Percentiles rank a stretch among this genome's conserved stretches.
Evolutionary conservation across 2,797 vertebrate species (phyloP).

Genomic region (Phoeniculus purpureus): DNA sequence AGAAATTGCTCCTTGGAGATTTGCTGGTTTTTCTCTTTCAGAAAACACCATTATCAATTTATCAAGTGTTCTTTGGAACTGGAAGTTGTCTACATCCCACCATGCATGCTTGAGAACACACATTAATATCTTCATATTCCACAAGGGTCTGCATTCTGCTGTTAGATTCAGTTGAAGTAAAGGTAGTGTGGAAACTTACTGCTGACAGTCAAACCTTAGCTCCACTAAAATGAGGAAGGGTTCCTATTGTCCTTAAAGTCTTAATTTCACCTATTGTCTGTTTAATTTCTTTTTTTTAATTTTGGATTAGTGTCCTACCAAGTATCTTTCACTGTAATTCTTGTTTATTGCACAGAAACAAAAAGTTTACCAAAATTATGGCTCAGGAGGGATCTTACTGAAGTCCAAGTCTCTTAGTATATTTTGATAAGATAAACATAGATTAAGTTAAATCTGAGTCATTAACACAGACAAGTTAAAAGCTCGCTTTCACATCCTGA

Average conservation of each 20-base stretch:
- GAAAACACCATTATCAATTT: slow-evolving; percentile 23
- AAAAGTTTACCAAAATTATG: background rate
- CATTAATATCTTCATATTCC: background rate
- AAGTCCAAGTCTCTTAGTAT: background rate
- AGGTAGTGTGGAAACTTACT: background rate
- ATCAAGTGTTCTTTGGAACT: background rate
- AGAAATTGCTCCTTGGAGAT: slow-evolving; percentile 5
- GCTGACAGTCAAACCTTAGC: background rate
- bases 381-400: background rate
- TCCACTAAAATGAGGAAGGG: background rate
- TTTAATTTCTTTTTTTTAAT: background rate
- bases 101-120: background rate
- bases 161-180: background rate
- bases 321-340: background rate
- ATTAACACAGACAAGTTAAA: background rate
- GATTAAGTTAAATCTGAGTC: background rate
- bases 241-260: background rate
- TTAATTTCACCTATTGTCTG: background rate
- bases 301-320: background rate
- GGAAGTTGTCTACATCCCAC: background rate
- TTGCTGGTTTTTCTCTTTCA: background rate
- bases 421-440: background rate
- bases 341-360: background rate
- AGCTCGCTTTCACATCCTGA: background rate
- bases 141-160: background rate